phyloP scores from a whole-genome alignment of 2,113 vertebrate species.

The Oryctolagus cuniculus region mOryCun1.1 NC_091438.1:161847501-161848000 shows the following conservation, averaged over 20 bases:
- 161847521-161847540: rapidly evolving
- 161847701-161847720: background rate
- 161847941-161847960: too few relatives aligned
- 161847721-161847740: background rate
- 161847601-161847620: too few relatives aligned
- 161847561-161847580: rapidly evolving
- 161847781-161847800: rapidly evolving
- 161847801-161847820: rapidly evolving
- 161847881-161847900: too few relatives aligned
- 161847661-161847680: background rate
- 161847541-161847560: too few relatives aligned
- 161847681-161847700: background rate
- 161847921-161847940: too few relatives aligned
- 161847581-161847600: rapidly evolving
- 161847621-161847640: rapidly evolving
- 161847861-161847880: too few relatives aligned
- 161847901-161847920: too few relatives aligned
- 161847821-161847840: rapidly evolving
- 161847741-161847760: rapidly evolving
- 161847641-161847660: rapidly evolving
- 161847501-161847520: background rate
- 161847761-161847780: rapidly evolving
- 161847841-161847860: background rate
- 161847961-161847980: too few relatives aligned
- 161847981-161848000: too few relatives aligned